phyloP scores from a whole-genome alignment of 2,888 invertebrate species.

The Spialia ferax region DNA sequence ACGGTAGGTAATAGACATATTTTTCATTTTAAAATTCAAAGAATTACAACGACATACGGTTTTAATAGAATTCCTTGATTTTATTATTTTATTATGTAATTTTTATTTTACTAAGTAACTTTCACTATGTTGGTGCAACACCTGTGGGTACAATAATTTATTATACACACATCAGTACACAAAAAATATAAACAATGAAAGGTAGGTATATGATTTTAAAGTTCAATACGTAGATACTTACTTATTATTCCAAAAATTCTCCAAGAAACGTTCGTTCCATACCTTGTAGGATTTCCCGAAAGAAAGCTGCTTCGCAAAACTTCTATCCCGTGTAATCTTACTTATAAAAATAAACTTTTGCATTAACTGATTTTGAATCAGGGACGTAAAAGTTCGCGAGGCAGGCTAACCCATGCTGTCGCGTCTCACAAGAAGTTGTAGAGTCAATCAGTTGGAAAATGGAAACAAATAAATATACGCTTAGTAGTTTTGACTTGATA shows the following conservation, averaged over 20 bases:
- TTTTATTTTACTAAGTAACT: too few relatives aligned
- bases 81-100: too few relatives aligned
- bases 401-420: conserved; percentile 69
- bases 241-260: conserved; percentile 79
- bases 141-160: too few relatives aligned
- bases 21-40: neutral
- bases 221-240: too few relatives aligned
- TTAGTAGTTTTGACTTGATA: conserved; percentile 82
- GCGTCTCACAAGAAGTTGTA: conserved; percentile 68
- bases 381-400: conserved; percentile 72
- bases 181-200: neutral
- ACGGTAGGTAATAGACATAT: neutral
- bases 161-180: too few relatives aligned
- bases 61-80: too few relatives aligned
- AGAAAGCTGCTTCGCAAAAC: conserved; percentile 80
- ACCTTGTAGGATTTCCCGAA: conserved; percentile 79
- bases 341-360: conserved; percentile 88
- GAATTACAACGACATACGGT: too few relatives aligned
- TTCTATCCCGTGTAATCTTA: conserved; percentile 85
- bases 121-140: too few relatives aligned
- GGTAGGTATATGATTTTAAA: conserved; percentile 75
- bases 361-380: conserved; percentile 87
- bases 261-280: conserved; percentile 74
- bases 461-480: conserved; percentile 83
- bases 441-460: conserved; percentile 81